Percentiles rank a stretch among this genome's conserved stretches.
phyloP scores from a whole-genome alignment of 2,888 invertebrate species.

The Pegoplata infirma region DNA sequence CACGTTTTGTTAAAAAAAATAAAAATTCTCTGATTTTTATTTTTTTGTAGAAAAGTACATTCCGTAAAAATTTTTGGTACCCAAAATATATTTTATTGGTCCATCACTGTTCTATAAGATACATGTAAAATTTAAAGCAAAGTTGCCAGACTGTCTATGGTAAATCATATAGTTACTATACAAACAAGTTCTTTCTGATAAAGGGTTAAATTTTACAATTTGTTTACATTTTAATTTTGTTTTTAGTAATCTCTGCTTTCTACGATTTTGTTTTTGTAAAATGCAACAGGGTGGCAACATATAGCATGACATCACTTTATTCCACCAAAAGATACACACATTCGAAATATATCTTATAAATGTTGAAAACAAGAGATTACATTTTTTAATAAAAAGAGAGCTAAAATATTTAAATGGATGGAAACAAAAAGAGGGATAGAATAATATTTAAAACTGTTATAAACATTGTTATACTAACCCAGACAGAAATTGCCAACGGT shows the following conservation, averaged over 20 bases:
- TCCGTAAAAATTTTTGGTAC: too few species aligned
- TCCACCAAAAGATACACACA: conserved; percentile 63
- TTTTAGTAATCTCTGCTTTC: neutral
- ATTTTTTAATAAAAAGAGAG: neutral
- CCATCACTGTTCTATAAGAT: neutral
- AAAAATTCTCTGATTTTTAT: too few species aligned
- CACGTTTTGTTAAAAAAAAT: too few species aligned
- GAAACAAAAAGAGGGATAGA: neutral
- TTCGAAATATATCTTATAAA: conserved; percentile 41
- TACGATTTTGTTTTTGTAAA: conserved; percentile 40
- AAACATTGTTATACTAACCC: conserved; percentile 11
- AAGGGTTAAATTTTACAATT: neutral
- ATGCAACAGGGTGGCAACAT: conserved; percentile 60
- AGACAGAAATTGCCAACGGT: too few species aligned
- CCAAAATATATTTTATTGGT: too few species aligned
- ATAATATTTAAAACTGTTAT: conserved; percentile 30
- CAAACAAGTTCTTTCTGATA: neutral
- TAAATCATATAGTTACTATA: neutral
- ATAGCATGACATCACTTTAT: conserved; percentile 72
- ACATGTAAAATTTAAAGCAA: conserved; percentile 6
- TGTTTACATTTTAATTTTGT: neutral
- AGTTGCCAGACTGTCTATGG: conserved; percentile 45
- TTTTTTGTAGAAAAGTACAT: too few species aligned
- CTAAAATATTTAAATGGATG: neutral
- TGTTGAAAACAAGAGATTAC: conserved; percentile 27